Evolutionary conservation across 2,797 vertebrate genomes (phyloP).

Genomic region (Eulemur mongoz): DNA sequence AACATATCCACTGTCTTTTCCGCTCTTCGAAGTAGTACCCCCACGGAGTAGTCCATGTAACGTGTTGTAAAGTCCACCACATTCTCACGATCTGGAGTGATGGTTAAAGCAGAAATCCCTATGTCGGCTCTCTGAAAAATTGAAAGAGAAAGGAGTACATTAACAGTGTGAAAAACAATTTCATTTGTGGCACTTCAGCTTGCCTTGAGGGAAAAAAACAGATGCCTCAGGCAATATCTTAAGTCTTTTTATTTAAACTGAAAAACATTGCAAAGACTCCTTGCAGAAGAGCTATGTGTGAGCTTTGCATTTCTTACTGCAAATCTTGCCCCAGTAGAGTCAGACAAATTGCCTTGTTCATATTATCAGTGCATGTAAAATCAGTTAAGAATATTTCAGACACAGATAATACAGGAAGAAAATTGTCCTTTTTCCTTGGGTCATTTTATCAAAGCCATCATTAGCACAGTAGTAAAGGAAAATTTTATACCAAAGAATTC

Average conservation of each 20-base stretch:
- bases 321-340: not conserved
- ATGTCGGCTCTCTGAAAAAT: conserved; percentile 94
- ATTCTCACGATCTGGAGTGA: conserved; percentile 97
- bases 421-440: conserved; percentile 52
- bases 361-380: conserved; percentile 42
- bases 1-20: conserved; percentile 99
- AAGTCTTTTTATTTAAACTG: conserved; percentile 3
- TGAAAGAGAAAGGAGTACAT: conserved; percentile 56
- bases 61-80: conserved; percentile 98
- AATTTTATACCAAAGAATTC: conserved; percentile 15
- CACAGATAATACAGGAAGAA: conserved; percentile 30
- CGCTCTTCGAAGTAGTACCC: conserved; percentile 95
- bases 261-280: conserved; percentile 22
- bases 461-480: conserved; percentile 14
- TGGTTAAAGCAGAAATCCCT: conserved; percentile 97
- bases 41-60: conserved; percentile 99
- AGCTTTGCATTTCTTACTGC: conserved; percentile 17
- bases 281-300: not conserved
- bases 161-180: conserved; percentile 68
- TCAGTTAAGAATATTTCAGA: conserved; percentile 51
- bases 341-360: not conserved
- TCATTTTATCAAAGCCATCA: not conserved
- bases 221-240: not conserved
- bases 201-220: conserved; percentile 36
- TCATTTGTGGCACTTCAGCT: conserved; percentile 51